These are phyloP conservation scores for Psylliodes chrysocephalus DNA, from an alignment of 2,888 invertebrate genomes.

Conservation along the genomic window DNA sequence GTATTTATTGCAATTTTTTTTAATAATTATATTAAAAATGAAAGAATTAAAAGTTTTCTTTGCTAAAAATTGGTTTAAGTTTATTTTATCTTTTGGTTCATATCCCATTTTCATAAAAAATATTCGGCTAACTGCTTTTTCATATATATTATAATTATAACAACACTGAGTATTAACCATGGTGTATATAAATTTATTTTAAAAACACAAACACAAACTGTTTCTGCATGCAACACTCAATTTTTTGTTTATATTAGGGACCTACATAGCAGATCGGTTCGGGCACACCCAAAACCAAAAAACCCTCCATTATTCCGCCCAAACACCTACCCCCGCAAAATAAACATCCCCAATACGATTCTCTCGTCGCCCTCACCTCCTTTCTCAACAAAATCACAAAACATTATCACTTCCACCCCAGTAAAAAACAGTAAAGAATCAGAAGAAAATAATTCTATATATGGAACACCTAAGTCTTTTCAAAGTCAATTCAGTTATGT, in stretches of 20 bases:
- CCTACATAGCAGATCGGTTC: constrained; percentile 71
- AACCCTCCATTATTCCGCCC: constrained; percentile 49
- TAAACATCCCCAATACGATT: constrained; percentile 55
- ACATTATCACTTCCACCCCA: constrained; percentile 38
- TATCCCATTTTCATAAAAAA: no score
- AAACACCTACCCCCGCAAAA: constrained; percentile 53
- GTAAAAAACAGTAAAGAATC: constrained; percentile 21
- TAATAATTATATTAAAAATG: no score
- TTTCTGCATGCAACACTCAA: constrained; percentile 63
- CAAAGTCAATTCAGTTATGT: constrained; percentile 53
- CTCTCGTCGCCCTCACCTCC: constrained; percentile 39
- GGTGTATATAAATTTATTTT: no score
- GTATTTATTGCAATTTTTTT: no score
- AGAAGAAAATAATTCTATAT: constrained; percentile 11
- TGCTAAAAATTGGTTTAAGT: no score
- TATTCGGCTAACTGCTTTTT: no score
- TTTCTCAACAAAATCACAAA: constrained; percentile 43
- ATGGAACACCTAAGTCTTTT: constrained; percentile 51
- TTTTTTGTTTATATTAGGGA: constrained; percentile 68
- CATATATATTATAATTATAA: no score
- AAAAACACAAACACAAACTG: neutral
- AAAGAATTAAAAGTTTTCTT: no score
- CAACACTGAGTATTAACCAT: no score
- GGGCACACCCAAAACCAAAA: constrained; percentile 57
- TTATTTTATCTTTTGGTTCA: no score